phyloP scores from a whole-genome alignment of 1,140 invertebrate genomes.

The Helicorthomorpha holstii region DNA sequence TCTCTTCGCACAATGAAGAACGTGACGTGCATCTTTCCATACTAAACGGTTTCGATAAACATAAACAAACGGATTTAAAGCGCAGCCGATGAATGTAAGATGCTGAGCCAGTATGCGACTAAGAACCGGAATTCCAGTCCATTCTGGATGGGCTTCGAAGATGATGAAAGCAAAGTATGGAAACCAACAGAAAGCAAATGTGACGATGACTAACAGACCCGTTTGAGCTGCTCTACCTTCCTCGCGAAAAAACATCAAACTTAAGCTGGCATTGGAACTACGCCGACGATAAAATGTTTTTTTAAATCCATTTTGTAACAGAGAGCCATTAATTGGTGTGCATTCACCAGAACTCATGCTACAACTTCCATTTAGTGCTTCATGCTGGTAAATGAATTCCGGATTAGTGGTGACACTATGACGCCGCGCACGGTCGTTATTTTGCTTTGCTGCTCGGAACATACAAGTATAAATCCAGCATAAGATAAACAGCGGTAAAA shows the following conservation, averaged over 20 bases:
- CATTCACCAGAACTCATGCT: conserved; percentile 8
- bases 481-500: conserved; percentile 45
- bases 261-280: conserved; percentile 25
- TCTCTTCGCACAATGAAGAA: neutral
- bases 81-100: conserved; percentile 23
- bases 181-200: conserved; percentile 35
- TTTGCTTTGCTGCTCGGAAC: conserved; percentile 47
- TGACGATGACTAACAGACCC: conserved; percentile 32
- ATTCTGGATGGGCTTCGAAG: conserved; percentile 16
- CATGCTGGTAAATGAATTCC: neutral
- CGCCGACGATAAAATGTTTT: conserved; percentile 14
- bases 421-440: conserved; percentile 39
- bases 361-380: neutral
- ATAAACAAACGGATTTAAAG: conserved; percentile 36
- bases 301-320: conserved; percentile 4
- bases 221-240: conserved; percentile 38
- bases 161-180: conserved; percentile 30
- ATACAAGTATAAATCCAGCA: conserved; percentile 52
- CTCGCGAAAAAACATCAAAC: conserved; percentile 26
- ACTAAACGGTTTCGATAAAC: conserved; percentile 34
- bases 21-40: conserved; percentile 20
- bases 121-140: conserved; percentile 10
- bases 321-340: conserved; percentile 14
- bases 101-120: conserved; percentile 18
- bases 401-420: conserved; percentile 1